Conservation (phyloP, 2,113 vertebrate species). For the Sturnus vulgaris region DNA sequence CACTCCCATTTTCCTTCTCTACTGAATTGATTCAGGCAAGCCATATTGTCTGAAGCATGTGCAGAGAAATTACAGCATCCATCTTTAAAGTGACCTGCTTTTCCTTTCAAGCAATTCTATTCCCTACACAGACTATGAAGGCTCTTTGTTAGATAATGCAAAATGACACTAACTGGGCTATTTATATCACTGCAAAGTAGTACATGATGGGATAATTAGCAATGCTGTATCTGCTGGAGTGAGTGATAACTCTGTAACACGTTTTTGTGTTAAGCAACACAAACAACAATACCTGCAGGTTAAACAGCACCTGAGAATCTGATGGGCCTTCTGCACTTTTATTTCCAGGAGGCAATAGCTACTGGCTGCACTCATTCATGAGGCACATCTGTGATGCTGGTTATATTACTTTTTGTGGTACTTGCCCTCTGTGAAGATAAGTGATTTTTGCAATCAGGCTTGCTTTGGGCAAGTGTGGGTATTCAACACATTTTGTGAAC, state of each 20-base stretch:
- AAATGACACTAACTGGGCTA: slow-evolving; percentile 26
- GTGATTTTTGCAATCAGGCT: neutral
- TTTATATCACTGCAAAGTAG: slow-evolving; percentile 29
- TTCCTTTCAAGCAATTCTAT: neutral
- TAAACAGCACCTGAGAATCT: neutral
- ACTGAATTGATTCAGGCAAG: neutral
- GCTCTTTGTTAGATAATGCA: slow-evolving; percentile 1
- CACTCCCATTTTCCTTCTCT: neutral
- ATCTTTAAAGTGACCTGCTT: neutral
- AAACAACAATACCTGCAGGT: slow-evolving; percentile 20
- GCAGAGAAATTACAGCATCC: neutral
- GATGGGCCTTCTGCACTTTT: neutral
- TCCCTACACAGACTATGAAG: neutral
- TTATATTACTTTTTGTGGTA: neutral
- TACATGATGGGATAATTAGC: slow-evolving; percentile 48
- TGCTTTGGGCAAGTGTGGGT: neutral
- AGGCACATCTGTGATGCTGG: neutral
- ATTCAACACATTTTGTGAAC: neutral
- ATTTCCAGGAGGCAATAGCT: neutral
- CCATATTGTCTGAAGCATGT: neutral
- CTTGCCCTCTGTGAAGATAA: neutral
- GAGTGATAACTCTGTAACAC: neutral
- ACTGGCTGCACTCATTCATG: neutral
- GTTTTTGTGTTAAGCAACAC: slow-evolving; percentile 4
- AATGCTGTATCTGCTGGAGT: neutral